Base-by-base conservation (phyloP, 2,797 vertebrate genomes). In the Pelochelys cantorii region DNA sequence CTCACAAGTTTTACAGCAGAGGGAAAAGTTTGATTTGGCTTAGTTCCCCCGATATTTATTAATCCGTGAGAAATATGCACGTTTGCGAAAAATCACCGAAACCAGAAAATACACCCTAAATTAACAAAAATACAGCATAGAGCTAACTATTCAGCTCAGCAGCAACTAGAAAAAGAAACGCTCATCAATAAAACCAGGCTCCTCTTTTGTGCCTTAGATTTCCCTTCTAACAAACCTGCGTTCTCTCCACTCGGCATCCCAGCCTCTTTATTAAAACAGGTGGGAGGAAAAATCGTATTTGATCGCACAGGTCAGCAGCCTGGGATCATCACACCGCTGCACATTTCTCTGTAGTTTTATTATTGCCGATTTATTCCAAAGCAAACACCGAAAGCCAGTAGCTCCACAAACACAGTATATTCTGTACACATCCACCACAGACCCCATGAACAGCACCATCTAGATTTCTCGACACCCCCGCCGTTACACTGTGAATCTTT, bases 401-500 rank as follows among this genome's bases (percentile, higher is more conserved):
- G 34, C 68, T 5, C 34, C 34, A 23, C 68, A 71, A 37, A 37
- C 68, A 34, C 68, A 15, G 31, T 7, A 62, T 10, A 2, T 11
- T 12, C 68, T 22, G 77, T 29, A 86, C 56, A 93, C 83, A 68
- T 75, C 74, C 84, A 48, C 78, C 55, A 27, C 77, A 13, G 52
- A 52, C 75, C 78, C 85, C 14, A 17, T 79, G 65, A 91, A 29
- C 37, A 23, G 6, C 65, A 85, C 54, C 92, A 87, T 2, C 42
- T 8, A 18, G 59, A n/a, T n/a, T 52, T 52, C 31, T 34, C 92
- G 86, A 86, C 85, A 55, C 84, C 83, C 89, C 94, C 93, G 29
- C 3, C 68, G 17, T 83, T 68, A 74, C 88, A 56, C 86, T 85
- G 74, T 34, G 91, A 96, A 95, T 87, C 95, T 94, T 93, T 83